Evolutionary conservation across 2,797 vertebrate genomes (phyloP).

Genomic region (Rhinella marina): DNA sequence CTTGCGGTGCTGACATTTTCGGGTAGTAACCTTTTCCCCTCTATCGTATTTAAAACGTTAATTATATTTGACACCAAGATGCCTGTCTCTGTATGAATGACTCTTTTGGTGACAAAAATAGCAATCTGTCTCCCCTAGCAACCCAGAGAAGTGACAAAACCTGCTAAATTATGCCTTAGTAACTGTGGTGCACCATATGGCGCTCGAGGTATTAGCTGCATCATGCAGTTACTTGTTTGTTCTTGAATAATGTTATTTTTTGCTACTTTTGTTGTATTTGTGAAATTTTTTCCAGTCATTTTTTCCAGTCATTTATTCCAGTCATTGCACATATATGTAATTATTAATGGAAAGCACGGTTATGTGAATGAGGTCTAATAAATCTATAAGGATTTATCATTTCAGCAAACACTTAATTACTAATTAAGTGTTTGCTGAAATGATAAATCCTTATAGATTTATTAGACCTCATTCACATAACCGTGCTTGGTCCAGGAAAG

Average conservation of each 20-base stretch:
- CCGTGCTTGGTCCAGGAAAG: too few species aligned
- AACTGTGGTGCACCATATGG: constrained; percentile 26
- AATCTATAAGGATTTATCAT: too few species aligned
- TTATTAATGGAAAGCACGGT: too few species aligned
- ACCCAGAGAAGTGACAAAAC: constrained; percentile 30
- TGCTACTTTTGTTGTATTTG: background rate
- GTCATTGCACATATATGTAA: too few species aligned
- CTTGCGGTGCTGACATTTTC: background rate
- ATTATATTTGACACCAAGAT: constrained; percentile 17
- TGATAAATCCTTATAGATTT: too few species aligned
- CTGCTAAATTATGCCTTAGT: constrained; percentile 26
- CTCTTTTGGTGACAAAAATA: constrained; percentile 42
- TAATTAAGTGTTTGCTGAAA: too few species aligned
- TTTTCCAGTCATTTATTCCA: too few species aligned
- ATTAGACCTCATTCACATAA: too few species aligned
- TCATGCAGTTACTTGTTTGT: background rate
- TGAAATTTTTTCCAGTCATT: background rate
- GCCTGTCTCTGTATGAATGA: constrained; percentile 18
- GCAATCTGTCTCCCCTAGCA: constrained; percentile 48
- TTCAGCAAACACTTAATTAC: too few species aligned
- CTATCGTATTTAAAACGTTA: background rate
- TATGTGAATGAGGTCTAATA: too few species aligned
- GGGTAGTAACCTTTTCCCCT: constrained; percentile 14
- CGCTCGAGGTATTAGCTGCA: background rate
- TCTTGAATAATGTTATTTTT: background rate